A percentile compares a stretch with the other conserved stretches of the same genome.
Conservation (phyloP, 2,888 invertebrate species). For the Amblyjoppa proteus region DNA sequence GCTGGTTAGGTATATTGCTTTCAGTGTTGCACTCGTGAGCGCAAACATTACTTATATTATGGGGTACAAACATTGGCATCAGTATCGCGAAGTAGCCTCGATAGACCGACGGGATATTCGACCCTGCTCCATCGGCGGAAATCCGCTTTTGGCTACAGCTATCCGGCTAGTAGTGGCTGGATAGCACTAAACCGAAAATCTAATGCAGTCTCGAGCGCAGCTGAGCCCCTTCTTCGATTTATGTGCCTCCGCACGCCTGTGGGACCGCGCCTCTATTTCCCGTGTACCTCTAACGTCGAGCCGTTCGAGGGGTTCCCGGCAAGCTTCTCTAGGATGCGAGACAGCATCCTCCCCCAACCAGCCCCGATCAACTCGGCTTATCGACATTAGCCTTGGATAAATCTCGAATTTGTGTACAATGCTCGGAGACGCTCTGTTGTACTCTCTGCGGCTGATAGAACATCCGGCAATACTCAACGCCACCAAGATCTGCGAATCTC, state of each 20-base stretch:
- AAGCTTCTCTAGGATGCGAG: constrained; percentile 24
- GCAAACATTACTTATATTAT: constrained; percentile 21
- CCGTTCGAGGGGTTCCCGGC: constrained; percentile 17
- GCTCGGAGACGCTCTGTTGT: constrained; percentile 32
- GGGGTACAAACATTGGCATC: constrained; percentile 30
- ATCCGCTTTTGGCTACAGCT: constrained; percentile 13
- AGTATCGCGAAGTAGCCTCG: constrained; percentile 30
- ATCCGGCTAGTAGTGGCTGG: constrained; percentile 9
- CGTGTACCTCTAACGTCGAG: constrained; percentile 38
- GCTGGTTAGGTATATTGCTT: not conserved
- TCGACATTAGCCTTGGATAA: constrained; percentile 63
- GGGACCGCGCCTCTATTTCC: constrained; percentile 21
- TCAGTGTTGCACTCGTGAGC: constrained; percentile 12
- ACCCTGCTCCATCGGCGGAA: not conserved
- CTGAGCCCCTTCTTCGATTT: constrained; percentile 62
- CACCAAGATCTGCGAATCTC: constrained; percentile 20
- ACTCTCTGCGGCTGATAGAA: not conserved
- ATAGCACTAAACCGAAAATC: constrained; percentile 59
- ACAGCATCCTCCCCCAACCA: not conserved
- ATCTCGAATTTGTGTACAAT: constrained; percentile 60
- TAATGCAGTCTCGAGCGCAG: constrained; percentile 59
- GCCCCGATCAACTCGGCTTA: constrained; percentile 58
- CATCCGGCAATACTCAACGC: not conserved
- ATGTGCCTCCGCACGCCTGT: constrained; percentile 40
- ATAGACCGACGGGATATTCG: constrained; percentile 19